Base-by-base conservation (phyloP, 2,113 vertebrate genomes). In the Carlito syrichta region DNA sequence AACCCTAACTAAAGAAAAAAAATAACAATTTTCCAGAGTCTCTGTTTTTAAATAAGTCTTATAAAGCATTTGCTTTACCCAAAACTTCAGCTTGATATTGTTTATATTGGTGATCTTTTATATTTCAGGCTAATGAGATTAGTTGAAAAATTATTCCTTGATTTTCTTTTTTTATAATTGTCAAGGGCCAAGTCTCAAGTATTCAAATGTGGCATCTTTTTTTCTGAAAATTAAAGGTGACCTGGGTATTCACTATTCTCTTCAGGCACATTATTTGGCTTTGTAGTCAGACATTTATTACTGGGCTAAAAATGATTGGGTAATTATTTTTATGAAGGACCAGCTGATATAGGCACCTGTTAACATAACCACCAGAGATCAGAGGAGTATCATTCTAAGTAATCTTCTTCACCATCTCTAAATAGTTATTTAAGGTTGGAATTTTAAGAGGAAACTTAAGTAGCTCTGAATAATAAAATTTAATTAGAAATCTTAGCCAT, bases 381-480 rank as follows among this genome's bases (percentile, higher is more conserved):
- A 16, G 12, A 0, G 0, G 89, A 8, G 9, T 19, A 10, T 23
- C 43, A 1, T 56, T 35, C 45, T 40, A 9, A 32, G 8, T 1
- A 20, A 48, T 30, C 10, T 0, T 3, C 12, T 43, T 32, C 25
- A 10, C 25, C 60, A 38, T 3, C 11, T 58, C n/a, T 17, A 68
- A n/a, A 19, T n/a, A 32, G 43, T 19, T 40, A 45, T 45, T 10
- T 8, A 13, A 11, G 8, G 20, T 17, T 19, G 81, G 8, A 81
- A 5, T 6, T n/a, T 1, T 17, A 16, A 2, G 1, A 5, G 27
- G 20, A 2, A 13, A 2, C 20, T 4, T 11, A 25, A 14, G 38
- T 30, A 22, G 19, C 73, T 23, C 71, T 4, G 66, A 79, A 78
- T 16, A 16, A 78, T 56, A 5, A 63, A 19, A 63, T 58, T 62